phyloP scores from a whole-genome alignment of 1,140 invertebrate species.

The Dolichoris vasculosae region DNA sequence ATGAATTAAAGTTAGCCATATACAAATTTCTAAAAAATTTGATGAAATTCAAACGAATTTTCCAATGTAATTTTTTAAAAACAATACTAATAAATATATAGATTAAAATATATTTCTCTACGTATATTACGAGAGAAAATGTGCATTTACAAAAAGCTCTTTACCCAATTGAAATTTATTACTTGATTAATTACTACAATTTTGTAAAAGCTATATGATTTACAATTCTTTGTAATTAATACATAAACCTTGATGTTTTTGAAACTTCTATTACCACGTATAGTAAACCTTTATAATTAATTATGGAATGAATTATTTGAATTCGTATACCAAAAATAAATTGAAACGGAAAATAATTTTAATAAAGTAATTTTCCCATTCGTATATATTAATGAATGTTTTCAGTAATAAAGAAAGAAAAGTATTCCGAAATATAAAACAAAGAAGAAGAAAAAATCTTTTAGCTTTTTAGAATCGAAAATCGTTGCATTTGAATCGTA shows the following conservation, averaged over 20 bases:
- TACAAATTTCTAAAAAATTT: too few species aligned
- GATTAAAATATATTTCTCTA: neutral
- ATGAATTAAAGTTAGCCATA: too few species aligned
- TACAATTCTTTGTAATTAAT: neutral
- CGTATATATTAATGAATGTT: neutral
- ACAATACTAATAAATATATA: too few species aligned
- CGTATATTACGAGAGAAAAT: neutral
- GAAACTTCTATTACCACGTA: too few species aligned
- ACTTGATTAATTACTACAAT: too few species aligned
- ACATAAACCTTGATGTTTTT: neutral
- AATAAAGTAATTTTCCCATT: neutral
- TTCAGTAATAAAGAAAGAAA: neutral
- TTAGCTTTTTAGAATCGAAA: constrained; percentile 28
- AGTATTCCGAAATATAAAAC: constrained; percentile 4
- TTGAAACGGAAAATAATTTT: neutral
- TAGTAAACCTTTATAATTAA: neutral
- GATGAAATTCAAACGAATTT: too few species aligned
- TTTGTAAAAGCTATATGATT: too few species aligned
- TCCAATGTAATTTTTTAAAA: too few species aligned
- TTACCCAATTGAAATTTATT: too few species aligned
- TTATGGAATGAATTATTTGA: neutral
- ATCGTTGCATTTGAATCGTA: constrained; percentile 34
- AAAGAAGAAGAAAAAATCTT: neutral
- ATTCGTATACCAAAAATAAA: neutral
- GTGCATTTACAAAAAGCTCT: too few species aligned